These are phyloP conservation scores for Halcyon senegalensis DNA, from an alignment of 2,113 vertebrate species.

Conservation along the genomic window DNA sequence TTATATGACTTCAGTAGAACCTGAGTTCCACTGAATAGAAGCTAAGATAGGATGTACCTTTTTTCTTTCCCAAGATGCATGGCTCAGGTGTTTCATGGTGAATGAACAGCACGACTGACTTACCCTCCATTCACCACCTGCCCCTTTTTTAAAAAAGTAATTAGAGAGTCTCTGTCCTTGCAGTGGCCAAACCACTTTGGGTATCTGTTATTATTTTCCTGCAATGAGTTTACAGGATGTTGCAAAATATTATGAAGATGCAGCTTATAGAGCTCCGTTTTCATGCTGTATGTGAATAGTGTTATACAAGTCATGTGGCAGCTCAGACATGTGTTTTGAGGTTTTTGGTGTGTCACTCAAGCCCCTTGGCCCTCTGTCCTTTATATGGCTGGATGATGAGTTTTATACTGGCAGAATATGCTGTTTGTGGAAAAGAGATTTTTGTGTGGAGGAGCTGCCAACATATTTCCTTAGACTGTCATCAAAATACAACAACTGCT, in stretches of 20 bases:
- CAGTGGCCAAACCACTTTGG: not conserved
- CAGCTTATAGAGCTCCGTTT: not conserved
- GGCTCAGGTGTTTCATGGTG: not conserved
- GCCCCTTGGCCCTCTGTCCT: constrained; percentile 62
- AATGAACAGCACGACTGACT: not conserved
- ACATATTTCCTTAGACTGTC: constrained; percentile 62
- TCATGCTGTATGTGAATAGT: constrained; percentile 2
- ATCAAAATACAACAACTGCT: constrained; percentile 48
- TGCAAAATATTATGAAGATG: constrained; percentile 40
- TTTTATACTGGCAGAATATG: constrained; percentile 49
- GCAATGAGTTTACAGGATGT: constrained; percentile 9
- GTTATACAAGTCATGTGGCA: constrained; percentile 51
- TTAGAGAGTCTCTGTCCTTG: not conserved
- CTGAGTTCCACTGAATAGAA: not conserved
- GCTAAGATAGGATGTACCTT: not conserved
- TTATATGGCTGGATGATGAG: constrained; percentile 62
- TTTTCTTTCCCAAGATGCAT: not conserved
- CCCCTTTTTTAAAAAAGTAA: not conserved
- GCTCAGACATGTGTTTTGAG: constrained; percentile 68
- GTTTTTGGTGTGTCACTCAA: constrained; percentile 68
- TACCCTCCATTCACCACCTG: not conserved
- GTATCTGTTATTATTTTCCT: not conserved
- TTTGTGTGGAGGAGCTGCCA: constrained; percentile 46
- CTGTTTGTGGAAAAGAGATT: constrained; percentile 56
- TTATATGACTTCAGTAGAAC: not conserved